Evolutionary conservation across 2,797 vertebrate species (phyloP).

Genomic region (Typhlichthys eigenmanni): DNA sequence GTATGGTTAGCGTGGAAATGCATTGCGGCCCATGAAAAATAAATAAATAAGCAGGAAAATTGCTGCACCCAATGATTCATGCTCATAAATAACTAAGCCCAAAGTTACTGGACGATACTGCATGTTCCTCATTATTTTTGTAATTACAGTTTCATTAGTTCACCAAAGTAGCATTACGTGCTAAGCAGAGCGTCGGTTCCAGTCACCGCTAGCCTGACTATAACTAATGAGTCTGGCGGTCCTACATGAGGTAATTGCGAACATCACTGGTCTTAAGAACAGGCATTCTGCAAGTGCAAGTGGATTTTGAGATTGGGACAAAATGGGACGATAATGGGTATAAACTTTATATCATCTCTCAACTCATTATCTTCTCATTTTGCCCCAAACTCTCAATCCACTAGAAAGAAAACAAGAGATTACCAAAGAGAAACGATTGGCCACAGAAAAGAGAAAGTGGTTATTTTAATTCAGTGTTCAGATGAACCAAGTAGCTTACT

Average conservation of each 20-base stretch:
- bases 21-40: slow-evolving; percentile 52
- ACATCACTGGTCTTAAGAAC: slow-evolving; percentile 41
- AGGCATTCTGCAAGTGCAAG: slow-evolving; percentile 26
- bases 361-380: no score
- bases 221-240: slow-evolving; percentile 66
- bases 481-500: no score
- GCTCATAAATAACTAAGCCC: slow-evolving; percentile 51
- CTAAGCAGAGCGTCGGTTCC: slow-evolving; percentile 54
- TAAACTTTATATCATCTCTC: background rate
- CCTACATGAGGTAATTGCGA: slow-evolving; percentile 40
- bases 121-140: slow-evolving; percentile 68
- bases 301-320: slow-evolving; percentile 12
- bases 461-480: no score
- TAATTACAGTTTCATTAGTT: slow-evolving; percentile 71
- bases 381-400: no score
- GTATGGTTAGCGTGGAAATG: slow-evolving; percentile 25
- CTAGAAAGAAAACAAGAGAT: no score
- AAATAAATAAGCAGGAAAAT: slow-evolving; percentile 31
- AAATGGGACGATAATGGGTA: slow-evolving; percentile 33
- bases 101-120: slow-evolving; percentile 49
- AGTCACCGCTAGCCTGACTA: slow-evolving; percentile 35
- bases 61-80: slow-evolving; percentile 37
- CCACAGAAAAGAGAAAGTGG: no score
- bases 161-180: slow-evolving; percentile 60
- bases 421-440: no score